Base-by-base conservation (phyloP, 2,113 vertebrate genomes). In the Thymallus thymallus region DNA sequence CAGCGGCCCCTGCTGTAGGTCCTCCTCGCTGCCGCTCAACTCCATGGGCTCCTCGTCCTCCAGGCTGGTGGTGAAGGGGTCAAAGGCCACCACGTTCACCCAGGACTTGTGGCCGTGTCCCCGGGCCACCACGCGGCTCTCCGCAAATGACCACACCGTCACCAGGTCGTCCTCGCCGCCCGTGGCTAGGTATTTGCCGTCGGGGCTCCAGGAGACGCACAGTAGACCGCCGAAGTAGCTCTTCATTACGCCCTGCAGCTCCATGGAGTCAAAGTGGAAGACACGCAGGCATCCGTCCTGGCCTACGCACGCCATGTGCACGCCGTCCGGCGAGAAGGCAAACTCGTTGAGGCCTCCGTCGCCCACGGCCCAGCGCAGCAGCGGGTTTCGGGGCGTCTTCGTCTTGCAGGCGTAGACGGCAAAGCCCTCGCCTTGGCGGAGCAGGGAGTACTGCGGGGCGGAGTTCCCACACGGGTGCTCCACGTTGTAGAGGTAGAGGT, bases 71-170 rank as follows among this genome's bases (percentile, higher is more conserved):
- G 94, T 93, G 77, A 95, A 98, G 0, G 96, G 96, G 14, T 97
- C 96, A 0, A 98, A 98, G 0, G 96, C 96, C 76, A 98, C 96
- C 0, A 96, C 96, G 0, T 96, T 98, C 58, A 98, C 96, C 96
- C 96, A 98, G 0, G 96, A 98, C 76, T 97, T 97, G 88, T 98
- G 96, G 0, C 96, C 96, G 0, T 94, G 96, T 0, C 96, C 96
- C 0, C 96, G 82, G 0, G 96, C 96, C 0, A 98, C 94, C 68
- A 98, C 96, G 0, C 96, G 90, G 3, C 95, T 95, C 18, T 98
- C 94, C 0, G 93, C 70, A 1, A 98, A 96, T 0, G 96, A 98
- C 96, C 96, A 98, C 1, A 98, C 96, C 0, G 96, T 98, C 3
- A 98, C 96, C 78, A 98, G 79, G 79, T 98, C 96, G 0, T 98